A percentile compares a stretch with the other conserved stretches of the same genome.
Evolutionary conservation across 2,888 invertebrate genomes (phyloP).

Genomic region (Rapana venosa): DNA sequence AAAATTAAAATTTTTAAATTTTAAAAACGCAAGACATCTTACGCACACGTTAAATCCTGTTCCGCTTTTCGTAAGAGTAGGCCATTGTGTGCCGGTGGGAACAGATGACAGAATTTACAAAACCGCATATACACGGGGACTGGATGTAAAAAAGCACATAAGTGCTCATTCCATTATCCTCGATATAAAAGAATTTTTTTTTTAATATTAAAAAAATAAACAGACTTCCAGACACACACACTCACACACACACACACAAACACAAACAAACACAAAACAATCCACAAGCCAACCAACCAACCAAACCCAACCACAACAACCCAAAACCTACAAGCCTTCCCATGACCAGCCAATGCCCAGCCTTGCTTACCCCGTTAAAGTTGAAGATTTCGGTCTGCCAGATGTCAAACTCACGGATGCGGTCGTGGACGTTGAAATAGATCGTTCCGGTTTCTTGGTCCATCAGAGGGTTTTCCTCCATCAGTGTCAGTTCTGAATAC

Average conservation of each 20-base stretch:
- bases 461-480: slow-evolving; percentile 77
- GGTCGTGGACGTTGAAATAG: slow-evolving; percentile 62
- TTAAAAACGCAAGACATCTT: no score
- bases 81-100: no score
- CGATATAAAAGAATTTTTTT: no score
- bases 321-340: background rate
- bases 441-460: slow-evolving; percentile 75
- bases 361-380: slow-evolving; percentile 61
- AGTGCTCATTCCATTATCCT: no score
- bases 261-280: background rate
- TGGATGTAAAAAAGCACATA: no score
- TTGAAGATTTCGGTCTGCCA: slow-evolving; percentile 63
- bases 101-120: no score
- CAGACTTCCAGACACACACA: background rate
- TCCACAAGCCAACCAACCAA: background rate
- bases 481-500: slow-evolving; percentile 73
- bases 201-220: no score
- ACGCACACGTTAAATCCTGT: no score
- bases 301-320: background rate
- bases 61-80: no score
- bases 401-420: slow-evolving; percentile 61
- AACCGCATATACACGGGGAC: no score
- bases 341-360: background rate
- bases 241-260: background rate
- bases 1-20: no score